Percentiles rank a stretch among this genome's conserved stretches.
Evolutionary conservation across 2,797 vertebrate species (phyloP).

Genomic region (Psittacula echo): DNA sequence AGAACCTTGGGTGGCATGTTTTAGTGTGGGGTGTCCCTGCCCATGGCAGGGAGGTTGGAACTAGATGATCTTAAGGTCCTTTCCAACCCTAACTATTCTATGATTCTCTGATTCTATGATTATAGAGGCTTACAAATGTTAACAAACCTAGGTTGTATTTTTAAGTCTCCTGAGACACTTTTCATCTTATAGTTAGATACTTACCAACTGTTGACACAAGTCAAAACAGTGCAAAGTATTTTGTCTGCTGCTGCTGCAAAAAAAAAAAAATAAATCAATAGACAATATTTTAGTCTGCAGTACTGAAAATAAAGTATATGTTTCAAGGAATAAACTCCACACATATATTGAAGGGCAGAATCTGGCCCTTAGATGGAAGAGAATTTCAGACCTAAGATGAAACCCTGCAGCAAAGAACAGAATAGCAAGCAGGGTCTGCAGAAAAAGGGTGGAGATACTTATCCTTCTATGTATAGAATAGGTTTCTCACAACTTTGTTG

Average conservation of each 20-base stretch:
- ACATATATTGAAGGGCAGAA: conserved; percentile 25
- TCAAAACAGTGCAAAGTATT: conserved; percentile 43
- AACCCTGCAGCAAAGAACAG: conserved; percentile 42
- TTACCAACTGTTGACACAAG: conserved; percentile 51
- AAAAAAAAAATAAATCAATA: conserved; percentile 45
- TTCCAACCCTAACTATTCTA: too few species aligned
- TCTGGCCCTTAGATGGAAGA: conserved; percentile 6
- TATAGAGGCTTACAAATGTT: conserved; percentile 21
- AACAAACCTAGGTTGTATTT: conserved; percentile 42
- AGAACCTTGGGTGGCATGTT: too few species aligned
- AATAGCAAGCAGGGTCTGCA: conserved; percentile 22
- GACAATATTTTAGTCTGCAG: conserved; percentile 37
- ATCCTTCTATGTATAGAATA: conserved; percentile 66
- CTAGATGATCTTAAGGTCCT: too few species aligned
- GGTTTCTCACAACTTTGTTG: conserved; percentile 62
- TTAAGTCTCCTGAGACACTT: conserved; percentile 38
- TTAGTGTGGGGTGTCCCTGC: too few species aligned
- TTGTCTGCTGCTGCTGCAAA: neutral
- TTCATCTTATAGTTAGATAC: conserved; percentile 31
- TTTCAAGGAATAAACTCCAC: conserved; percentile 53
- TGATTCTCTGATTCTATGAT: too few species aligned
- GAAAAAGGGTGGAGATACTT: conserved; percentile 46
- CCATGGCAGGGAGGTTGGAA: too few species aligned
- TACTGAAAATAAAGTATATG: conserved; percentile 35
- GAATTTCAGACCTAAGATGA: conserved; percentile 49